Percentiles rank a stretch among this genome's conserved stretches.
These are phyloP conservation scores for Myiozetetes cayanensis DNA, from an alignment of 2,113 vertebrate genomes.

Conservation along the genomic window DNA sequence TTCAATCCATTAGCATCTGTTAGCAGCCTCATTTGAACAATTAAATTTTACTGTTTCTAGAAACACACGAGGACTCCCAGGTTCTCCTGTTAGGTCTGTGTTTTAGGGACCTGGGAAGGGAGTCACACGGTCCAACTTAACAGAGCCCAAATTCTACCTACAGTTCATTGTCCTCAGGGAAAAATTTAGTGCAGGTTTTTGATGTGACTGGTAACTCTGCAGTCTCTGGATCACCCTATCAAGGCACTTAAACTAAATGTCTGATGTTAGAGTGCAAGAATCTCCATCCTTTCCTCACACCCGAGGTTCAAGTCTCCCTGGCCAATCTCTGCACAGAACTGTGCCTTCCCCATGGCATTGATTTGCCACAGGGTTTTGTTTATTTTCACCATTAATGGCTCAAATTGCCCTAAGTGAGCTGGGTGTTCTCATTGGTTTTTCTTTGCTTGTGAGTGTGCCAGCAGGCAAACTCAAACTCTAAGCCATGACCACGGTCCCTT, in stretches of 20 bases:
- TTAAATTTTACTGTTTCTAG: slow-evolving; percentile 7
- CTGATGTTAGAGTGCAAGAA: not conserved
- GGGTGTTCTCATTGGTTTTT: not conserved
- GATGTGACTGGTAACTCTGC: not conserved
- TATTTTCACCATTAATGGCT: not conserved
- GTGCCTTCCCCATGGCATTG: not conserved
- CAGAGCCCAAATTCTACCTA: not conserved
- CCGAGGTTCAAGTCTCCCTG: not conserved
- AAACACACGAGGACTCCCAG: not conserved
- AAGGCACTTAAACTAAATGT: not conserved
- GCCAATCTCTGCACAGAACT: not conserved
- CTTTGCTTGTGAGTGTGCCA: not conserved
- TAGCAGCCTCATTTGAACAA: slow-evolving; percentile 1
- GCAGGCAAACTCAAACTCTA: not conserved
- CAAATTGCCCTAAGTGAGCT: not conserved
- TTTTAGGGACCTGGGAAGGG: not conserved
- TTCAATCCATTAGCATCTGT: slow-evolving; percentile 27
- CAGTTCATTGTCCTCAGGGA: not conserved
- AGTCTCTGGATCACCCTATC: not conserved
- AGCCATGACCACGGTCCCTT: not conserved
- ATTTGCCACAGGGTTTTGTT: not conserved
- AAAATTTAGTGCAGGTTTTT: not conserved
- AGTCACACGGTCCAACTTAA: not conserved
- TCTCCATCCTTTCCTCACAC: not conserved
- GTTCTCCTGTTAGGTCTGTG: not conserved